A percentile compares a stretch with the other conserved stretches of the same genome.
phyloP scores from a whole-genome alignment of 2,888 invertebrate genomes.

The Phlogophora meticulosa region DNA sequence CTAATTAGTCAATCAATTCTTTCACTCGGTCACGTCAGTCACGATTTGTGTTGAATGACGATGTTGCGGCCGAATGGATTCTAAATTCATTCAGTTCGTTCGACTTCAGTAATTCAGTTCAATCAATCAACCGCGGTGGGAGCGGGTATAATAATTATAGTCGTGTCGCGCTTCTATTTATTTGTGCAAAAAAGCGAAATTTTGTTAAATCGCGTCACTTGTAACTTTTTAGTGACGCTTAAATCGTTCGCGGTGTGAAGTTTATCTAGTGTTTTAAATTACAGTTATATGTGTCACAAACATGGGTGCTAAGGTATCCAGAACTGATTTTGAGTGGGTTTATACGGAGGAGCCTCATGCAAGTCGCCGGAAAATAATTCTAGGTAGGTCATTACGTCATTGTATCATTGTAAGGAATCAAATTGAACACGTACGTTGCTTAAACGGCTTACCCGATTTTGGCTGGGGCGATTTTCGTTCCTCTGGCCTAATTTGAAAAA shows the following conservation, averaged over 20 bases:
- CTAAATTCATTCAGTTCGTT: constrained; percentile 12
- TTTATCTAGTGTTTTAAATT: constrained; percentile 40
- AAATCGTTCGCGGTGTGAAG: constrained; percentile 25
- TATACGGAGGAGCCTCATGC: constrained; percentile 99
- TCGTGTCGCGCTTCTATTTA: constrained; percentile 5
- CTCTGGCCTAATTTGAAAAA: background rate
- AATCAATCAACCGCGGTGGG: constrained; percentile 38
- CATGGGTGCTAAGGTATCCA: constrained; percentile 98
- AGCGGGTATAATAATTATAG: too few relatives aligned
- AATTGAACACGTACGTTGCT: constrained; percentile 19
- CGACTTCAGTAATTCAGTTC: constrained; percentile 5
- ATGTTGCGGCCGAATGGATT: constrained; percentile 15
- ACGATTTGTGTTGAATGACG: too few relatives aligned
- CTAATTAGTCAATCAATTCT: too few relatives aligned
- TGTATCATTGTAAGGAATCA: constrained; percentile 46
- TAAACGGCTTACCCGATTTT: constrained; percentile 23
- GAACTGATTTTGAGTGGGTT: constrained; percentile 99
- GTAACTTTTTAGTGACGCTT: constrained; percentile 4
- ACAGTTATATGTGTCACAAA: constrained; percentile 65
- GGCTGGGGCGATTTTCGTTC: background rate
- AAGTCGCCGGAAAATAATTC: constrained; percentile 97
- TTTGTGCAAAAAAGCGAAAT: constrained; percentile 14
- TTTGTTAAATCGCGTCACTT: constrained; percentile 18
- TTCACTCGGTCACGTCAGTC: constrained; percentile 14
- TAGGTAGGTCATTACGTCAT: constrained; percentile 92